Base-by-base conservation (phyloP, 2,113 vertebrate genomes). In the Heterotis niloticus region DNA sequence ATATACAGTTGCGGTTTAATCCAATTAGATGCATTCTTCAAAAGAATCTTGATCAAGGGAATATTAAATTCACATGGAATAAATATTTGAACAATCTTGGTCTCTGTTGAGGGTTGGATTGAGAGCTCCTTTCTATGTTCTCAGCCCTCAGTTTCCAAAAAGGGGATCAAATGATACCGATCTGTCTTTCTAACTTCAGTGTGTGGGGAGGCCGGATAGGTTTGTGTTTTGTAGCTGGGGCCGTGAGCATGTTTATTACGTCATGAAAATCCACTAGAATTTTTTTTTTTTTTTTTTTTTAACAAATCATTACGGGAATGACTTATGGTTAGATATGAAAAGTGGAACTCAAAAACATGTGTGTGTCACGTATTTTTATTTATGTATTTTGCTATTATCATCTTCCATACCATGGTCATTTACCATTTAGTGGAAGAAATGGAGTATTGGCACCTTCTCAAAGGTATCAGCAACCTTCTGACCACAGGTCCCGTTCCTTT, bases 41-140 rank as follows among this genome's bases (percentile, higher is more conserved):
- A 77, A 77, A 77, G 75, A 26, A 77, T 52, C 60, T 77, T 23
- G 74, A 64, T 29, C 54, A 75, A 64, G 59, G 74, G 24, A n/a
- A 29, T 62, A 62, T 75, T 75, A 26, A 74, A 74, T 54, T 26
- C 0, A 20, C 28, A 28, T 23, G 62, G 56, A 57, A 75, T 57
- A 13, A 64, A 64, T 64, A 75, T 34, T 75, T 60, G 59, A 62
- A 28, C 26, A 75, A 75, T 1, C 57, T 26, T 18, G 7, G 12
- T 24, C 26, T 59, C 56, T 60, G 20, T 28, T 28, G 54, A 11
- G 11, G 16, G 59, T 13, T 20, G 20, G 60, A 62, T 62, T 13
- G 20, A 62, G 20, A 14, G 60, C 5, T 13, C 60, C 26, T 59
- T 60, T 5, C 14, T 24, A 56, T 72, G 23, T 72, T 24, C 24